Conservation (phyloP, 2,888 invertebrate genomes). For the Sarcophaga rosellei region DNA sequence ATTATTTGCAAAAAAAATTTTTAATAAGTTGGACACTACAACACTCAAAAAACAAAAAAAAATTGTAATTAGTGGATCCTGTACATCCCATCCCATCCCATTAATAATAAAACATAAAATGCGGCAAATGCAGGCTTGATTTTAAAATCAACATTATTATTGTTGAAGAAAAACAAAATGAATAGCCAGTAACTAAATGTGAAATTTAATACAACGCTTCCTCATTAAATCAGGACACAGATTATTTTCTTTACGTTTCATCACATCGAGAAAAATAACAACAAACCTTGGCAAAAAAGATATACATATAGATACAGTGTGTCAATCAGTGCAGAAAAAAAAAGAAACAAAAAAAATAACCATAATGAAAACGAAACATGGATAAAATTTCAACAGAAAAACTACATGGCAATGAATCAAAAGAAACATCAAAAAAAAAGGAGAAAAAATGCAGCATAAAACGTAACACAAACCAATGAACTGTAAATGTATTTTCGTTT, state of each 20-base stretch:
- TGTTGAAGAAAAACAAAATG: not conserved
- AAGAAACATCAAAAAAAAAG: not conserved
- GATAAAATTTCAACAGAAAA: constrained; percentile 30
- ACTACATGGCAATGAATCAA: constrained; percentile 26
- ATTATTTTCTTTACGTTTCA: not conserved
- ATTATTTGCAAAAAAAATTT: too few species aligned
- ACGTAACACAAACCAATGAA: constrained; percentile 41
- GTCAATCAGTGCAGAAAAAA: not conserved
- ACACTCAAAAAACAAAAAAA: too few species aligned
- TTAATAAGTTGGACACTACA: too few species aligned
- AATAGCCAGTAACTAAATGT: not conserved
- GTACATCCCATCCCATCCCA: too few species aligned
- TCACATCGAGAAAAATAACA: not conserved
- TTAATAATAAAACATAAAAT: too few species aligned
- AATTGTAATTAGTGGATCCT: too few species aligned
- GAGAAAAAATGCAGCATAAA: not conserved
- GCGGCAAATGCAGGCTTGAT: too few species aligned
- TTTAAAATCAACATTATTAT: too few species aligned
- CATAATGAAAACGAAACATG: not conserved
- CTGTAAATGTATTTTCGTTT: constrained; percentile 37
- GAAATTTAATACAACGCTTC: constrained; percentile 42
- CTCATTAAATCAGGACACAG: constrained; percentile 17
- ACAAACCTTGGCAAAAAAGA: not conserved
- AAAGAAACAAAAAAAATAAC: not conserved
- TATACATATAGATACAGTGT: not conserved